These are phyloP conservation scores for Cordilura impudica DNA, from an alignment of 2,888 invertebrate genomes.

Conservation along the genomic window DNA sequence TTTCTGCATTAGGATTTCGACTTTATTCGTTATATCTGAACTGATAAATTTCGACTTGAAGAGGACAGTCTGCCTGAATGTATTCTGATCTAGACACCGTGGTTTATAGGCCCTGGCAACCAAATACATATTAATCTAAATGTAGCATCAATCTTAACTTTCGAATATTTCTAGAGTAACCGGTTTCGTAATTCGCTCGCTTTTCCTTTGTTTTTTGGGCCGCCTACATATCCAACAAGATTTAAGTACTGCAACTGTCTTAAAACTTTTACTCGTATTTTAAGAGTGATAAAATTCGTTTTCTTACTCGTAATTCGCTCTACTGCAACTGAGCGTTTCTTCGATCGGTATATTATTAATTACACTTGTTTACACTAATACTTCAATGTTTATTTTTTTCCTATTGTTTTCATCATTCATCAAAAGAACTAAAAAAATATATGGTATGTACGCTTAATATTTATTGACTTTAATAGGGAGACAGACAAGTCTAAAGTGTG, in stretches of 20 bases:
- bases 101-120: too few relatives aligned
- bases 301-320: too few relatives aligned
- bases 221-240: not conserved
- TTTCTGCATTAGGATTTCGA: too few relatives aligned
- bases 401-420: slow-evolving; percentile 46
- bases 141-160: too few relatives aligned
- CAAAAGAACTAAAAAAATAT: not conserved
- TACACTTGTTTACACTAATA: slow-evolving; percentile 35
- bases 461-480: not conserved
- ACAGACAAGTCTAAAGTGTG: slow-evolving; percentile 8
- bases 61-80: too few relatives aligned
- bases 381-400: slow-evolving; percentile 45
- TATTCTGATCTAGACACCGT: too few relatives aligned
- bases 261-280: not conserved
- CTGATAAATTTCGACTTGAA: too few relatives aligned
- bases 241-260: not conserved
- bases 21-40: too few relatives aligned
- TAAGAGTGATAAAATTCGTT: slow-evolving; percentile 5
- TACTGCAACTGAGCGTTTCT: not conserved
- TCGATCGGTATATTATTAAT: slow-evolving; percentile 32
- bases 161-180: too few relatives aligned
- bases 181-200: too few relatives aligned
- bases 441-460: slow-evolving; percentile 1
- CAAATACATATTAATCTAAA: too few relatives aligned
- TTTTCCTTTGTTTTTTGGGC: not conserved